A percentile compares a stretch with the other conserved stretches of the same genome.
phyloP scores from a whole-genome alignment of 2,888 invertebrate genomes.

The Lathronympha strigana region DNA sequence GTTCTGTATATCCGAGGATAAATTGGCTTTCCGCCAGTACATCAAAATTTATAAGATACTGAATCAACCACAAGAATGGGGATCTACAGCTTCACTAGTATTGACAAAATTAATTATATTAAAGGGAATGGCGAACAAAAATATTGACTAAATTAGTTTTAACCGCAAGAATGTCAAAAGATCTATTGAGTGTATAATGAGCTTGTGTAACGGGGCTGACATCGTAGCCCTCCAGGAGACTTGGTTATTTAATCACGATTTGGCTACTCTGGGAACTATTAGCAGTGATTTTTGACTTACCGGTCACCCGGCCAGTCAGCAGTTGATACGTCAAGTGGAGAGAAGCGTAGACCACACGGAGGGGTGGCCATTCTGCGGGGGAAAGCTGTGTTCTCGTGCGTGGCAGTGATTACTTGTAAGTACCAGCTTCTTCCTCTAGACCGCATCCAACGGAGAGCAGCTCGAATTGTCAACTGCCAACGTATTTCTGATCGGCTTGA shows the following conservation, averaged over 20 bases:
- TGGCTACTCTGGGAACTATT: background rate
- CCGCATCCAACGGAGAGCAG: no score
- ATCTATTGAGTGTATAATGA: background rate
- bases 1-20: background rate
- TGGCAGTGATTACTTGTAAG: background rate
- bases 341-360: background rate
- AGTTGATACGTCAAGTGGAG: no score
- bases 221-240: no score
- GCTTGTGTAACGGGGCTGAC: background rate
- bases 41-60: background rate
- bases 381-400: background rate
- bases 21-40: background rate
- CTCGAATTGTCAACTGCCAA: no score
- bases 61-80: background rate
- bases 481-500: no score
- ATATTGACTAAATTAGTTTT: no score
- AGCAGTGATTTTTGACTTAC: background rate
- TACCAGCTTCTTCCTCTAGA: no score
- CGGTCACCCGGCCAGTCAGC: no score
- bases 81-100: background rate
- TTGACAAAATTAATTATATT: background rate
- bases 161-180: background rate
- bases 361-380: background rate
- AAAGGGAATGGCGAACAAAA: background rate
- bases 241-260: background rate